Conservation (phyloP, 2,797 vertebrate genomes). For the Coregonus ussuriensis region DNA sequence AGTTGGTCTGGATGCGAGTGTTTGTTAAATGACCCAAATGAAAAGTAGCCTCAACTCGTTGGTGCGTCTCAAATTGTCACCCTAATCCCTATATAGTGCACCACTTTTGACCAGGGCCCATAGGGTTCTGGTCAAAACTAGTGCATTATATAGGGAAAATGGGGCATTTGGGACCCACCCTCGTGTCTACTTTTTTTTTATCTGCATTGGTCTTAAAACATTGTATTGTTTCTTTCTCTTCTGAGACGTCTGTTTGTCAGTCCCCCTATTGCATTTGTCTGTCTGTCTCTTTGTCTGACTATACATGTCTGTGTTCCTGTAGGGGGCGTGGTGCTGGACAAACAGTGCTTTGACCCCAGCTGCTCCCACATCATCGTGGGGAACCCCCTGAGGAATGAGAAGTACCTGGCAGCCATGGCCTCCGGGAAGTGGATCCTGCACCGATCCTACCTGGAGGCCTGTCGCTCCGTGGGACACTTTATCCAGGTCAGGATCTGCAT, state of each 20-base stretch:
- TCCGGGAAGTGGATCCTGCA: slow-evolving; percentile 98
- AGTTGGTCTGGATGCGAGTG: too few relatives aligned
- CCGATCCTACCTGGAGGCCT: slow-evolving; percentile 93
- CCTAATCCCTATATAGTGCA: background rate
- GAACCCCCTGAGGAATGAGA: slow-evolving; percentile 93
- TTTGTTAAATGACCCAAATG: too few relatives aligned
- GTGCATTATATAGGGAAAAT: background rate
- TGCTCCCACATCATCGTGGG: slow-evolving; percentile 97
- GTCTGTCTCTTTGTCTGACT: background rate
- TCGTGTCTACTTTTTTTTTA: background rate
- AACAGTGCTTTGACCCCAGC: slow-evolving; percentile 91
- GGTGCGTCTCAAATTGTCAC: background rate
- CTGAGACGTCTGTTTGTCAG: background rate
- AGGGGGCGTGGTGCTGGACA: slow-evolving; percentile 92
- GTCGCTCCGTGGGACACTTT: slow-evolving; percentile 81
- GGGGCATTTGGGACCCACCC: background rate
- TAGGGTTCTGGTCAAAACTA: background rate
- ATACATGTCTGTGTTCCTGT: background rate
- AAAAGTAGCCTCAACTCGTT: background rate
- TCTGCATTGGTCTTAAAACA: background rate
- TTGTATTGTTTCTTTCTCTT: background rate
- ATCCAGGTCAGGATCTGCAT: slow-evolving; percentile 77
- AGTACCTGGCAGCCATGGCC: slow-evolving; percentile 95
- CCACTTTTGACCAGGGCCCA: background rate
- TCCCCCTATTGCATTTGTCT: background rate